These are phyloP conservation scores for Pelmatolapia mariae DNA, from an alignment of 2,113 vertebrate genomes.

Conservation along the genomic window DNA sequence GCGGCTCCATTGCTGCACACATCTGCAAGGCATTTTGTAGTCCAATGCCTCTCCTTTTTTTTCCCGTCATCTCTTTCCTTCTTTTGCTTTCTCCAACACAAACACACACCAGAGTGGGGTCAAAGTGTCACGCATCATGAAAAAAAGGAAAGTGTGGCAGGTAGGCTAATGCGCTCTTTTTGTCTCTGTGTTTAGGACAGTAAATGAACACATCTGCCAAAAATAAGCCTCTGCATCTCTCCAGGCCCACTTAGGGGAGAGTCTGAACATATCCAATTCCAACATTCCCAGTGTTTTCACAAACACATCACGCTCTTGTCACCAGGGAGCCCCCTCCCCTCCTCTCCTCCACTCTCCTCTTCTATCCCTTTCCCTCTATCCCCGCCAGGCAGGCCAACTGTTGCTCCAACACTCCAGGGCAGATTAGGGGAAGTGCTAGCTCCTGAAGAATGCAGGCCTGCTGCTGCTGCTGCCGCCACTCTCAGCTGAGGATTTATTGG, in stretches of 20 bases:
- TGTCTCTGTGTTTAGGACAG: background rate
- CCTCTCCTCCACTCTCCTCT: background rate
- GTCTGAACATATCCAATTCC: slow-evolving; percentile 21
- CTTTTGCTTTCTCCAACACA: slow-evolving; percentile 15
- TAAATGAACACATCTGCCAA: slow-evolving; percentile 42
- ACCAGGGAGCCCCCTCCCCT: background rate
- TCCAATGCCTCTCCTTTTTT: background rate
- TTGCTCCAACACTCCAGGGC: slow-evolving; percentile 55
- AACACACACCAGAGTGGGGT: background rate
- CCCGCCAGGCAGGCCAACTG: slow-evolving; percentile 47
- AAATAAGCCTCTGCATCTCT: slow-evolving; percentile 36
- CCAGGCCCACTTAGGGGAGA: background rate
- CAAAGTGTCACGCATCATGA: background rate
- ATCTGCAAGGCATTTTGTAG: slow-evolving; percentile 62
- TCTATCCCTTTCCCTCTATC: background rate
- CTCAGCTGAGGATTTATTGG: slow-evolving; percentile 60
- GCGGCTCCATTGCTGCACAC: slow-evolving; percentile 30
- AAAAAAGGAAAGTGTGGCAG: slow-evolving; percentile 13
- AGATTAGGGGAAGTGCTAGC: slow-evolving; percentile 56
- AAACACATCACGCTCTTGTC: slow-evolving; percentile 42
- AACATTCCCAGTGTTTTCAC: slow-evolving; percentile 50
- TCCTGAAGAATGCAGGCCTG: slow-evolving; percentile 63
- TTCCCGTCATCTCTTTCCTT: background rate
- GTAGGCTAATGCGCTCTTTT: slow-evolving; percentile 10
- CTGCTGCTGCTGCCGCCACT: slow-evolving; percentile 46